Evolutionary conservation across 92 coral and sea anemone genomes (phyloP).

Genomic region (Porites cylindrica): DNA sequence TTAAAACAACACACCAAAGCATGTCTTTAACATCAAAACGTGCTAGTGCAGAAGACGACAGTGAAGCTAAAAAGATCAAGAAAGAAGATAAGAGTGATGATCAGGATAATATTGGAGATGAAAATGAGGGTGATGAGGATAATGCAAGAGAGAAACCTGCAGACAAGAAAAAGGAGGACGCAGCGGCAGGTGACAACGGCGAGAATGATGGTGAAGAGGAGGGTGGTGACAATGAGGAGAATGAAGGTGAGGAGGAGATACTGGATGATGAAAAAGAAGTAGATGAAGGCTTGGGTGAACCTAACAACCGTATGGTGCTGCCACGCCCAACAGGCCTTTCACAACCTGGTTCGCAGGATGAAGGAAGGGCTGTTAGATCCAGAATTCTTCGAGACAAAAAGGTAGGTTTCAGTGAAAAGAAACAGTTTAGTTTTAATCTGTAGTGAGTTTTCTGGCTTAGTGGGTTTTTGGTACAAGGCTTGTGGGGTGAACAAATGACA

Average conservation of each 20-base stretch:
- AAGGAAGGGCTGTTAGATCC: not conserved
- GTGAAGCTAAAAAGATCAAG: not conserved
- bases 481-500: too few species aligned
- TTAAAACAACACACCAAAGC: not conserved
- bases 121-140: not conserved
- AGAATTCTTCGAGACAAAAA: not conserved
- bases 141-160: not conserved
- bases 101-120: not conserved
- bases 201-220: conserved; percentile 5
- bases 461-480: too few species aligned
- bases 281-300: not conserved
- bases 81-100: not conserved
- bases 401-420: not conserved
- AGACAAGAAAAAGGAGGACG: not conserved
- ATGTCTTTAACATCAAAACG: not conserved
- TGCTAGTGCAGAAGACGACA: not conserved
- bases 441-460: too few species aligned
- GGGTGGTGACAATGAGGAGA: not conserved
- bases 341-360: not conserved
- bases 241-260: not conserved
- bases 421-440: too few species aligned
- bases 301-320: not conserved
- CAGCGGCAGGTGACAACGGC: not conserved
- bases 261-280: not conserved
- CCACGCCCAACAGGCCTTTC: not conserved